Percentiles rank a stretch among this genome's conserved stretches.
These are phyloP conservation scores for Lasioglossum albipes DNA, from an alignment of 1,140 invertebrate genomes.

Conservation along the genomic window DNA sequence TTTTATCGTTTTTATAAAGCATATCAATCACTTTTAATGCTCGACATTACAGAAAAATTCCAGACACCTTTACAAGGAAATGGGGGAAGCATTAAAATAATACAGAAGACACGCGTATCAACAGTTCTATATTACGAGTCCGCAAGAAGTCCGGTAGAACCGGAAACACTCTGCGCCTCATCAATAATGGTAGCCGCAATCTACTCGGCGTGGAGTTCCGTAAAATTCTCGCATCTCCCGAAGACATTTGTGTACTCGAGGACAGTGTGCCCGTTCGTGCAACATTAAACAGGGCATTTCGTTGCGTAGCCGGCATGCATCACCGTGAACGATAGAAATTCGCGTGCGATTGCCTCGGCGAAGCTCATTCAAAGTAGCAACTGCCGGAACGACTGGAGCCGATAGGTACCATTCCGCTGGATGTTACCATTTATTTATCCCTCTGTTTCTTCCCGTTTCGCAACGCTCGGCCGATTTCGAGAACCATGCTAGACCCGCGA, in stretches of 20 bases:
- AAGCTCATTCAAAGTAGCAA: neutral
- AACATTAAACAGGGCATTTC: neutral
- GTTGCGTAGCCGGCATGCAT: neutral
- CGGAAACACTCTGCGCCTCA: too few relatives aligned
- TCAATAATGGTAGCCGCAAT: too few relatives aligned
- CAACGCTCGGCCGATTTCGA: neutral
- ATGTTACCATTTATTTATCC: constrained; percentile 32
- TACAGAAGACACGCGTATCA: too few relatives aligned
- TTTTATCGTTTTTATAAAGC: too few relatives aligned
- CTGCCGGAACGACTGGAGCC: neutral
- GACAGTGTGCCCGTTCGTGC: neutral
- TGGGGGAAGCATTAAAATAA: too few relatives aligned
- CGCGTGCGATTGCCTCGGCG: constrained; percentile 8
- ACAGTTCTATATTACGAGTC: too few relatives aligned
- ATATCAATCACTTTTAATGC: too few relatives aligned
- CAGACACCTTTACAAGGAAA: too few relatives aligned
- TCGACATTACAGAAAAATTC: too few relatives aligned
- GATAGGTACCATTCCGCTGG: neutral
- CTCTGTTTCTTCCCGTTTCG: constrained; percentile 16
- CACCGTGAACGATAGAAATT: constrained; percentile 17
- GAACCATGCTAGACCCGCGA: neutral
- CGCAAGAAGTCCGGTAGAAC: too few relatives aligned
- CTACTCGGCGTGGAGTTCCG: too few relatives aligned
- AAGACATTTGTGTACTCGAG: neutral
- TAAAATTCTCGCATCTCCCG: neutral